Conservation (phyloP, 2,797 vertebrate genomes). For the Sternarchorhynchus goeldii region DNA sequence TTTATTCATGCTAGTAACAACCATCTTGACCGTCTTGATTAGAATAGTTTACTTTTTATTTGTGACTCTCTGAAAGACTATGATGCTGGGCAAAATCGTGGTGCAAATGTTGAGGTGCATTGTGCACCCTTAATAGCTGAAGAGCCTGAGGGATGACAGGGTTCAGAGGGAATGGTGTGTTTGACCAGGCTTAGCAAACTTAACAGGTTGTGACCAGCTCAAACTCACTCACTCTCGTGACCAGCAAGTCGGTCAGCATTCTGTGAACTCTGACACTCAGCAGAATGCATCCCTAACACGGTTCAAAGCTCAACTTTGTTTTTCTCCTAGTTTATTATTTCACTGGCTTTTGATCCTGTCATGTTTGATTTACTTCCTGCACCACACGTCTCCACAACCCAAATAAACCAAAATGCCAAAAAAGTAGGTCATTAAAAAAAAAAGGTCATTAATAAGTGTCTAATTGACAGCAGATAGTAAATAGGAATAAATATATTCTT, state of each 20-base stretch:
- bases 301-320: background rate
- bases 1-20: too few species aligned
- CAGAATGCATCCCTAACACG: background rate
- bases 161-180: slow-evolving; percentile 12
- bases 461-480: background rate
- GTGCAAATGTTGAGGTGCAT: background rate
- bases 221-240: background rate
- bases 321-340: slow-evolving; percentile 14
- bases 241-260: background rate
- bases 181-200: slow-evolving; percentile 18
- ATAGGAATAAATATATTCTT: too few species aligned
- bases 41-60: background rate
- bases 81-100: too few species aligned
- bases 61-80: too few species aligned
- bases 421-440: too few species aligned
- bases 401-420: background rate
- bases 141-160: slow-evolving; percentile 5
- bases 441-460: background rate
- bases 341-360: slow-evolving; percentile 26
- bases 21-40: too few species aligned
- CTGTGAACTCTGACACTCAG: slow-evolving; percentile 1
- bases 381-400: background rate
- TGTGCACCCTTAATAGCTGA: background rate
- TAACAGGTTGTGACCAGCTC: slow-evolving; percentile 18
- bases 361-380: background rate